These are phyloP conservation scores for Ramphastos sulfuratus DNA, from an alignment of 2,113 vertebrate genomes.

Conservation along the genomic window DNA sequence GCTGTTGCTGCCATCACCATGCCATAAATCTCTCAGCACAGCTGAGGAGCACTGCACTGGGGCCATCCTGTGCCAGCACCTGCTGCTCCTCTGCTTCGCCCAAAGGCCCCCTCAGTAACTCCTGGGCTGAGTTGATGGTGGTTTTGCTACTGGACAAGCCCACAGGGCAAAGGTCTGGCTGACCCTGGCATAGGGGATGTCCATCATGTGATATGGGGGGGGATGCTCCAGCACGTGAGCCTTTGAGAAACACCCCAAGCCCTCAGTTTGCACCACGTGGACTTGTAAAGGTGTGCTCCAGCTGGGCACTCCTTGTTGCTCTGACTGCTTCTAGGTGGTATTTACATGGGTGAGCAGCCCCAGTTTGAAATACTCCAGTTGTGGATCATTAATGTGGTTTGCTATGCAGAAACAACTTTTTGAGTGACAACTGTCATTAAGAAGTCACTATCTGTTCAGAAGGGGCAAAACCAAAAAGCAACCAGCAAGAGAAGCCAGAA, in stretches of 20 bases:
- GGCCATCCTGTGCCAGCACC: not conserved
- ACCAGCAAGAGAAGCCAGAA: not conserved
- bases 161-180: fast-evolving
- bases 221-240: fast-evolving
- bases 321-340: fast-evolving
- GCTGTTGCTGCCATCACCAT: fast-evolving
- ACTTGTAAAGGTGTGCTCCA: not conserved
- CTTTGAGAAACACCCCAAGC: not conserved
- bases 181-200: fast-evolving
- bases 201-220: fast-evolving
- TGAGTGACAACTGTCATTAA: not conserved
- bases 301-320: fast-evolving
- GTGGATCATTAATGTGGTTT: not conserved
- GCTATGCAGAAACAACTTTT: not conserved
- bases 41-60: fast-evolving
- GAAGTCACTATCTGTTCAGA: not conserved
- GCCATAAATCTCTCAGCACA: fast-evolving
- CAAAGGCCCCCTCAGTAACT: fast-evolving
- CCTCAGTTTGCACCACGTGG: fast-evolving
- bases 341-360: not conserved
- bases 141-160: not conserved
- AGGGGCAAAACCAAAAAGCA: not conserved
- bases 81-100: not conserved
- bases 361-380: fast-evolving
- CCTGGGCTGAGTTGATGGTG: fast-evolving